A percentile compares a stretch with the other conserved stretches of the same genome.
Evolutionary conservation across 2,888 invertebrate species (phyloP).

Genomic region (Phasia obesa): DNA sequence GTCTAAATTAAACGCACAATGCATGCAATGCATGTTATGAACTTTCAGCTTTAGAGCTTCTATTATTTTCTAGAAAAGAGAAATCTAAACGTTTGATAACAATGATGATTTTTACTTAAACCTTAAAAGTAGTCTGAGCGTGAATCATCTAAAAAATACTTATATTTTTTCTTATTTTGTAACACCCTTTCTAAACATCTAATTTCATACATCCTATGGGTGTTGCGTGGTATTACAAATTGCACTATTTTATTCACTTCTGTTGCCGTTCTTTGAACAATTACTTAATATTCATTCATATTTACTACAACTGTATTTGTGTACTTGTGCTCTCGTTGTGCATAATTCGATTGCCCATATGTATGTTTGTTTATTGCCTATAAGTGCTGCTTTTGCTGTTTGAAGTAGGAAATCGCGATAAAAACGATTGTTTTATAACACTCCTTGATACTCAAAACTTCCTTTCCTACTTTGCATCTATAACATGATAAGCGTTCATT

Average conservation of each 20-base stretch:
- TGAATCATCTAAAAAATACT: background rate
- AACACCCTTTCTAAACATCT: background rate
- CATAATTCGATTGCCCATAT: slow-evolving; percentile 50
- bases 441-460: background rate
- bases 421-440: slow-evolving; percentile 21
- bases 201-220: slow-evolving; percentile 16
- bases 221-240: slow-evolving; percentile 6
- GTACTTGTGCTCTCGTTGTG: background rate
- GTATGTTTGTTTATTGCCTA: slow-evolving; percentile 1
- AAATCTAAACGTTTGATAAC: too few relatives aligned
- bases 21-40: too few relatives aligned
- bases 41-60: too few relatives aligned
- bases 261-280: slow-evolving; percentile 18
- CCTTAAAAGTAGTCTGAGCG: background rate
- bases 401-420: slow-evolving; percentile 26
- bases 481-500: slow-evolving; percentile 18
- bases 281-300: slow-evolving; percentile 52
- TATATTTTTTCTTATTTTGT: background rate
- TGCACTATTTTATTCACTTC: background rate
- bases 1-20: too few relatives aligned
- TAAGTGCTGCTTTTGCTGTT: background rate
- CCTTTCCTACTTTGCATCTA: background rate
- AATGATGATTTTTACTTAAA: too few relatives aligned
- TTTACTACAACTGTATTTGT: slow-evolving; percentile 16
- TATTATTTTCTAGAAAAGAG: too few relatives aligned